Conservation (phyloP, 2,113 vertebrate genomes). For the Delphinus delphis region DNA sequence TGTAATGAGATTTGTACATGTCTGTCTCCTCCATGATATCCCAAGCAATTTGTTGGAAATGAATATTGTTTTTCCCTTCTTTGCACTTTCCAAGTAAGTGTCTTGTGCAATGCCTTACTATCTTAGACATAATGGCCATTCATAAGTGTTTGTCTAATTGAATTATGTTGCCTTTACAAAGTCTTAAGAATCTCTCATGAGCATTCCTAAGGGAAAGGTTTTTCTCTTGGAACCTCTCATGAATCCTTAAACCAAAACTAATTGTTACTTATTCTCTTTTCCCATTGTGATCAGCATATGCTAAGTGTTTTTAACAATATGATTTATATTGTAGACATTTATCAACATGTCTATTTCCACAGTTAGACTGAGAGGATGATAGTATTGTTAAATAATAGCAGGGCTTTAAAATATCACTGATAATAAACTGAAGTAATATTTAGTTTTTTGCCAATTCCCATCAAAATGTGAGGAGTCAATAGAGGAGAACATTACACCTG, state of each 20-base stretch:
- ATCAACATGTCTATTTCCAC: background rate
- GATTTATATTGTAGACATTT: background rate
- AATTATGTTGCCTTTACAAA: constrained; percentile 21
- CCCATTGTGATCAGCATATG: background rate
- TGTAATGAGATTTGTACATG: background rate
- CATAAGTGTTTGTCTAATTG: constrained; percentile 27
- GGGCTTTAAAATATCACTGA: background rate
- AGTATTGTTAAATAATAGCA: background rate
- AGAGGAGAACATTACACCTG: background rate
- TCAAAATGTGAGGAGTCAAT: background rate
- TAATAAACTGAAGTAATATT: background rate
- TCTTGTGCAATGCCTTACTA: background rate
- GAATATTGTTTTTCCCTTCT: background rate
- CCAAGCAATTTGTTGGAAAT: background rate
- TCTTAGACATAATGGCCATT: constrained; percentile 13
- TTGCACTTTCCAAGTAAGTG: background rate
- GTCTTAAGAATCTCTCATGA: constrained; percentile 22
- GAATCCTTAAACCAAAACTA: constrained; percentile 35
- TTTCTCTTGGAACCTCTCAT: background rate
- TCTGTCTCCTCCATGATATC: background rate
- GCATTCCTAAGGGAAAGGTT: constrained; percentile 11
- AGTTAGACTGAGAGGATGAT: background rate
- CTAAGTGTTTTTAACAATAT: constrained; percentile 8
- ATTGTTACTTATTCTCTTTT: background rate
- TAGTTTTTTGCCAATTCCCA: background rate